A percentile compares a stretch with the other conserved stretches of the same genome.
phyloP scores from a whole-genome alignment of 2,888 invertebrate species.

The Drosophila robusta region DNA sequence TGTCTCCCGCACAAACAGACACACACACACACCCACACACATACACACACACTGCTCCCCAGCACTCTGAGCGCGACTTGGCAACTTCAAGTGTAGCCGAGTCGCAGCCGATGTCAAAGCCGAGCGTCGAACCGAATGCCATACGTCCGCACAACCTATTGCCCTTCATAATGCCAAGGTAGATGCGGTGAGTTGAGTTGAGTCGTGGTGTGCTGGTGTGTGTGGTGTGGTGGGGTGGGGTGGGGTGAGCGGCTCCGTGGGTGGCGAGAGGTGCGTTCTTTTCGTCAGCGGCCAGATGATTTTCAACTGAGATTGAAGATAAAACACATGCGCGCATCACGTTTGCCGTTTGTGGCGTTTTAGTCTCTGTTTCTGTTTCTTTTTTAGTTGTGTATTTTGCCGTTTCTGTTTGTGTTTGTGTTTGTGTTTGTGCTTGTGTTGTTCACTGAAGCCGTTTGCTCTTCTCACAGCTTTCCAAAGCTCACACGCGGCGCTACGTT shows the following conservation, averaged over 20 bases:
- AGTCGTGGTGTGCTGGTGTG: slow-evolving; percentile 7
- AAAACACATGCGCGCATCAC: slow-evolving; percentile 79
- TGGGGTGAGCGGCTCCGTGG: slow-evolving; percentile 3
- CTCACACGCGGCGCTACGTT: slow-evolving; percentile 36
- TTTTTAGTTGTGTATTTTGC: slow-evolving; percentile 34
- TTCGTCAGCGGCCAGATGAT: slow-evolving; percentile 66
- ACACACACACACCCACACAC: too few species aligned
- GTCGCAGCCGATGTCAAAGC: slow-evolving; percentile 9
- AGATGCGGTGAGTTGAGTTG: slow-evolving; percentile 24
- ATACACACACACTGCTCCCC: too few species aligned
- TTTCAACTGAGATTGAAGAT: slow-evolving; percentile 79
- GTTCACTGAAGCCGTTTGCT: slow-evolving; percentile 43
- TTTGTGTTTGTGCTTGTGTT: slow-evolving; percentile 54
- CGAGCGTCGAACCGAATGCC: slow-evolving; percentile 50
- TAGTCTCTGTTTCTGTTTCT: slow-evolving; percentile 44
- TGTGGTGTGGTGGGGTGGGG: background rate
- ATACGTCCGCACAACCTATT: slow-evolving; percentile 69
- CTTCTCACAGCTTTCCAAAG: slow-evolving; percentile 57
- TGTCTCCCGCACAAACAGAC: too few species aligned
- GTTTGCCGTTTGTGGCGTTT: slow-evolving; percentile 68
- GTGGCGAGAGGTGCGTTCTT: slow-evolving; percentile 25
- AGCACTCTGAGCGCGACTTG: slow-evolving; percentile 38
- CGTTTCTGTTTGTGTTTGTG: slow-evolving; percentile 60
- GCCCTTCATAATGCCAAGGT: slow-evolving; percentile 71
- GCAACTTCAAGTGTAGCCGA: slow-evolving; percentile 42